Evolutionary conservation across 2,888 invertebrate genomes (phyloP), one percentile per base, ranked within the genome.

Genomic region (Piscicola geometra): DNA sequence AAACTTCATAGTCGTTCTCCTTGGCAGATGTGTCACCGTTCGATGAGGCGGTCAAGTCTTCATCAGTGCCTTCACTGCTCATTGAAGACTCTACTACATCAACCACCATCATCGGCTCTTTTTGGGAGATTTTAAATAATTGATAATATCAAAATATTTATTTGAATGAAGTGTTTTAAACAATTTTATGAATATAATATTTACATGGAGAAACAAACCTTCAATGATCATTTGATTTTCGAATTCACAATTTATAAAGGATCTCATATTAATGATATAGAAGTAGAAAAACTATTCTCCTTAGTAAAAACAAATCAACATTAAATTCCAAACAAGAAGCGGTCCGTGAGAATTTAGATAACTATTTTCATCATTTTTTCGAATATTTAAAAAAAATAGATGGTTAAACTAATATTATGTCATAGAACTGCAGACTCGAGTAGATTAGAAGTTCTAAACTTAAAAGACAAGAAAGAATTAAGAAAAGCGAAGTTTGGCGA

Each of bases 1-100:
- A 5, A 56, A 25, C 25, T 18, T 21, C n/a, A 9, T n/a, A 56
- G 28, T 70, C 60, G 25, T 70, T 75, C 70, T 75, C 75, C 56
- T 70, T 70, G 52, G 75, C 75, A 18, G 75, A 75, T 41, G 52
- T 56, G n/a, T 75, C 75, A n/a, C 69, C 75, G 12, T 50, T 50
- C 47, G 66, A 71, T 25, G 70, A 47, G 5, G 50, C 36, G 5
- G 41, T 56, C 2, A 33, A 50, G 35, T 75, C 75, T 33, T 71
- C 66, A 47, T 76, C 76, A 30, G 66, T 76, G 28, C 50, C 76
- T 0, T 76, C 76, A 64, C 60, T 73, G 32, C 73, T 73, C 30
- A 32, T 73, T 1, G 73, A 35, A 35, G 73, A 35, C 25, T 3
- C 41, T 15, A 28, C 35, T 9, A 35, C 64, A 73, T 52, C 60